phyloP scores from a whole-genome alignment of 2,888 invertebrate genomes.

The Perizoma affinitatum region DNA sequence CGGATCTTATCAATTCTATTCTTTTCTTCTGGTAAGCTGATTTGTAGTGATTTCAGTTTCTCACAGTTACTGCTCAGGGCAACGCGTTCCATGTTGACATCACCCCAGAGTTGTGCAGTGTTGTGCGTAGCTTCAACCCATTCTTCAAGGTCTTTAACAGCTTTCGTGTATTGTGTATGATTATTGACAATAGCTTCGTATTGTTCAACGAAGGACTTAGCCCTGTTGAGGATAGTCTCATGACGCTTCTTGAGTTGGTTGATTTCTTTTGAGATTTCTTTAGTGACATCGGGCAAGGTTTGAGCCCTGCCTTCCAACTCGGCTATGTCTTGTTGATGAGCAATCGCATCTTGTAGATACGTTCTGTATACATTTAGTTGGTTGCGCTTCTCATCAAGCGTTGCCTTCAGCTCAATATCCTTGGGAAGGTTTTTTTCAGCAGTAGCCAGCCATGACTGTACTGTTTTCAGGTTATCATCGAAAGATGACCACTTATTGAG shows the following conservation, averaged over 20 bases:
- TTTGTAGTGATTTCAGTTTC: constrained; percentile 90
- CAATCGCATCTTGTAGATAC: constrained; percentile 91
- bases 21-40: constrained; percentile 93
- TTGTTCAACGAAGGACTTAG: constrained; percentile 90
- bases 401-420: constrained; percentile 92
- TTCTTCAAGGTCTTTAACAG: constrained; percentile 93
- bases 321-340: constrained; percentile 93
- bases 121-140: constrained; percentile 94
- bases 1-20: constrained; percentile 92
- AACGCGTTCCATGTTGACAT: constrained; percentile 92
- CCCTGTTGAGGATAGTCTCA: constrained; percentile 87
- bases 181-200: constrained; percentile 95
- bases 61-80: constrained; percentile 94
- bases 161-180: constrained; percentile 94
- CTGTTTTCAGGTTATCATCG: constrained; percentile 91
- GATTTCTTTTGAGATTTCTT: constrained; percentile 89
- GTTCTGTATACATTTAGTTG: constrained; percentile 93
- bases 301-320: constrained; percentile 92
- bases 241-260: constrained; percentile 89
- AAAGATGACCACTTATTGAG: constrained; percentile 95
- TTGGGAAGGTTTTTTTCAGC: constrained; percentile 90
- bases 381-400: constrained; percentile 95
- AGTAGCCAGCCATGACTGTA: constrained; percentile 91
- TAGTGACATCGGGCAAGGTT: constrained; percentile 90
- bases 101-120: constrained; percentile 92